These are phyloP conservation scores for Caenorhabditis afra DNA, from an alignment of 2,888 invertebrate species.

Conservation along the genomic window DNA sequence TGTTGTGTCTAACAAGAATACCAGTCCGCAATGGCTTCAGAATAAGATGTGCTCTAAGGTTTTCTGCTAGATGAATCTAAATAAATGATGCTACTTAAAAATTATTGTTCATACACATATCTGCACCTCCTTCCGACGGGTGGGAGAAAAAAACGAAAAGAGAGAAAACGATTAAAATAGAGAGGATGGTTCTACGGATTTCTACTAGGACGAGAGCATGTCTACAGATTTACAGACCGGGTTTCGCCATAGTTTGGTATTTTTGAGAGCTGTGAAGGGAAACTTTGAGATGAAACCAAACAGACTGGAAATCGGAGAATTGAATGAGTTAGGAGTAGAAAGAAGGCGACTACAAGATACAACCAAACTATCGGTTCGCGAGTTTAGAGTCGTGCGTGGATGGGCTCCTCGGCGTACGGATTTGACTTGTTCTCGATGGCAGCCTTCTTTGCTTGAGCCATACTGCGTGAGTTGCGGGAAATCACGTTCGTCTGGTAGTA, in stretches of 20 bases:
- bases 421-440: slow-evolving; percentile 67
- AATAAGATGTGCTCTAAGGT: slow-evolving; percentile 59
- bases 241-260: slow-evolving; percentile 17
- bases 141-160: background rate
- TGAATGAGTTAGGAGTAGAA: slow-evolving; percentile 3
- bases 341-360: background rate
- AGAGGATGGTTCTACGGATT: slow-evolving; percentile 20
- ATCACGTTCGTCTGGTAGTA: slow-evolving; percentile 94
- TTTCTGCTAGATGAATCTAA: slow-evolving; percentile 23
- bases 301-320: slow-evolving; percentile 12
- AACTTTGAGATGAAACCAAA: slow-evolving; percentile 21
- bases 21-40: slow-evolving; percentile 61
- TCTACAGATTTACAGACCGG: slow-evolving; percentile 37
- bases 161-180: slow-evolving; percentile 8
- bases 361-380: background rate
- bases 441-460: slow-evolving; percentile 87
- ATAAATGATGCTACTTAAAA: background rate
- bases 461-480: slow-evolving; percentile 95
- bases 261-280: slow-evolving; percentile 17
- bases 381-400: slow-evolving; percentile 45
- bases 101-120: slow-evolving; percentile 33
- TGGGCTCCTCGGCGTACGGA: slow-evolving; percentile 57
- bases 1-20: slow-evolving; percentile 28
- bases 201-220: slow-evolving; percentile 27
- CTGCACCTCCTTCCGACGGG: slow-evolving; percentile 8